Evolutionary conservation across 2,797 vertebrate species (phyloP).

Genomic region (Argyrosomus regius): DNA sequence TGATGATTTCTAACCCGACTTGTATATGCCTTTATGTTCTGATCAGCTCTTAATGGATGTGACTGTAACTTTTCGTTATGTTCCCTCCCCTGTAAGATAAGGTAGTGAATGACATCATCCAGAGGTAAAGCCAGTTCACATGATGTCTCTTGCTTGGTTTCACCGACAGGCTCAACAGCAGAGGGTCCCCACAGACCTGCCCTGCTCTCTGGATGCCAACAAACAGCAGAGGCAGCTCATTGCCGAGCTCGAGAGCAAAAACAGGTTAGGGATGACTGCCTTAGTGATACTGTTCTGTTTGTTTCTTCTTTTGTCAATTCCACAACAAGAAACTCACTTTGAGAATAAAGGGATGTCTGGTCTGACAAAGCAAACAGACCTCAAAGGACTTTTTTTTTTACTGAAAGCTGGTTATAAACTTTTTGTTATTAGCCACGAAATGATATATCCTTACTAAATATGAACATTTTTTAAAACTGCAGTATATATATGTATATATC

Average conservation of each 20-base stretch:
- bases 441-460: neutral
- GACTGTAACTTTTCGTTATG: slow-evolving; percentile 54
- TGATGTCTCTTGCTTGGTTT: slow-evolving; percentile 63
- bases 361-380: slow-evolving; percentile 11
- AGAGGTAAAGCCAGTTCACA: slow-evolving; percentile 58
- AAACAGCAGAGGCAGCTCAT: slow-evolving; percentile 98
- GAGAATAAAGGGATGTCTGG: slow-evolving; percentile 9
- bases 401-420: neutral
- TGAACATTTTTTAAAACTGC: neutral
- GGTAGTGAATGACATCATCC: slow-evolving; percentile 68
- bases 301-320: slow-evolving; percentile 5
- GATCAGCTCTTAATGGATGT: slow-evolving; percentile 59
- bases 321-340: slow-evolving; percentile 15
- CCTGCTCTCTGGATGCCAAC: slow-evolving; percentile 96
- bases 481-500: no score
- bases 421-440: neutral
- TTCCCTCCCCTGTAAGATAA: slow-evolving; percentile 47
- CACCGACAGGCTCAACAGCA: slow-evolving; percentile 90
- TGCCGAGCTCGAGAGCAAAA: slow-evolving; percentile 98
- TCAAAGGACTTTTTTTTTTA: neutral
- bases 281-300: slow-evolving; percentile 24
- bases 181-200: slow-evolving; percentile 92
- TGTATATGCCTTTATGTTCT: slow-evolving; percentile 33
- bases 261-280: slow-evolving; percentile 88
- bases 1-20: slow-evolving; percentile 50